These are phyloP conservation scores for Talpa occidentalis DNA, from an alignment of 2,113 vertebrate species.

Conservation along the genomic window DNA sequence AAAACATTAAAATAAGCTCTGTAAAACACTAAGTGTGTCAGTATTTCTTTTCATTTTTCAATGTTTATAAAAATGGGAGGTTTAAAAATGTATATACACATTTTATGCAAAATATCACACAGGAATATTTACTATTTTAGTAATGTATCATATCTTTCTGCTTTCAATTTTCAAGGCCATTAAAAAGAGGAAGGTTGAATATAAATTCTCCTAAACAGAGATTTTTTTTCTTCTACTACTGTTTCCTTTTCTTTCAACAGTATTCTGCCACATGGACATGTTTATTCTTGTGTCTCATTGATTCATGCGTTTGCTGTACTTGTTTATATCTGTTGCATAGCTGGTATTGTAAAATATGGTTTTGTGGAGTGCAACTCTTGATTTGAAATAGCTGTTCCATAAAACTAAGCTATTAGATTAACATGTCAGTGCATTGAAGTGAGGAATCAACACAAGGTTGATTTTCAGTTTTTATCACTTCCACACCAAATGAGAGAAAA, in stretches of 20 bases:
- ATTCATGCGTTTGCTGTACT: constrained; percentile 58
- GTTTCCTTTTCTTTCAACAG: constrained; percentile 69
- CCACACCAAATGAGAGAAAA: constrained; percentile 41
- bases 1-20: constrained; percentile 40
- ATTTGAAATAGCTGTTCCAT: constrained; percentile 68
- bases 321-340: constrained; percentile 59
- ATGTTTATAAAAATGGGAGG: constrained; percentile 26
- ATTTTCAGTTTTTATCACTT: constrained; percentile 61
- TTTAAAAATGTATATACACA: constrained; percentile 16
- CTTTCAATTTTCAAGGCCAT: constrained; percentile 66
- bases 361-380: constrained; percentile 27
- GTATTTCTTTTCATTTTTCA: constrained; percentile 16
- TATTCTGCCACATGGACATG: constrained; percentile 28
- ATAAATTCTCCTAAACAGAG: constrained; percentile 37
- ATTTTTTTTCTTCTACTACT: constrained; percentile 57
- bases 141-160: constrained; percentile 21
- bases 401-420: constrained; percentile 70
- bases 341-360: constrained; percentile 59
- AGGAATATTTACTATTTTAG: constrained; percentile 47
- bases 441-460: constrained; percentile 19
- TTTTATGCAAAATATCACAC: constrained; percentile 29
- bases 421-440: constrained; percentile 21
- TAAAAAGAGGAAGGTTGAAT: constrained; percentile 38
- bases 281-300: constrained; percentile 71
- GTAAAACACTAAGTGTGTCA: not conserved